These are phyloP conservation scores for Danio kyathit DNA, from an alignment of 2,797 vertebrate species.

Conservation along the genomic window DNA sequence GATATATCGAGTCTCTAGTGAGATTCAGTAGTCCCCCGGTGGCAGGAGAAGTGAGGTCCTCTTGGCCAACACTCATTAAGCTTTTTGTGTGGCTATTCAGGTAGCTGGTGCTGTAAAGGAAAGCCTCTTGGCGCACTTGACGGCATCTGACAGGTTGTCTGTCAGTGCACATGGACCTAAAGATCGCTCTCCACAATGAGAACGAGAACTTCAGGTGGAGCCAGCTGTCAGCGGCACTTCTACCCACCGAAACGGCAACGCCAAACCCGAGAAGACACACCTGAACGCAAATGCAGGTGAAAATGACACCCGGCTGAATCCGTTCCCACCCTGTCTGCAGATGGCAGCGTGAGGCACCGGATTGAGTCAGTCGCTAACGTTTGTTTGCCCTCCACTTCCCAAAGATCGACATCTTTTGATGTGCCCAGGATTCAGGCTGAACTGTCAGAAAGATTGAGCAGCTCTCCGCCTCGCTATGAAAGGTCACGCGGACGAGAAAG, in stretches of 20 bases:
- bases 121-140: neutral
- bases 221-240: constrained; percentile 32
- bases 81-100: constrained; percentile 36
- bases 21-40: constrained; percentile 26
- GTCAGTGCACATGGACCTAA: constrained; percentile 29
- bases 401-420: neutral
- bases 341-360: constrained; percentile 8
- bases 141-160: constrained; percentile 25
- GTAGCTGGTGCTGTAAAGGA: constrained; percentile 17
- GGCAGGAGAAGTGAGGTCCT: constrained; percentile 23
- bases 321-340: constrained; percentile 54
- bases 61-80: constrained; percentile 47
- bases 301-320: constrained; percentile 53
- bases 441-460: constrained; percentile 10
- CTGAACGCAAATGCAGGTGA: constrained; percentile 51
- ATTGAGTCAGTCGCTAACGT: neutral
- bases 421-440: neutral
- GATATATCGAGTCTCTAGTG: constrained; percentile 18
- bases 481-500: constrained; percentile 14
- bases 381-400: constrained; percentile 32
- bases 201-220: constrained; percentile 17
- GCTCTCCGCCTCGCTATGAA: neutral
- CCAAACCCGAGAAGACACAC: constrained; percentile 53
- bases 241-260: neutral
- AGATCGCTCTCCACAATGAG: constrained; percentile 22